phyloP scores from a whole-genome alignment of 2,797 vertebrate species.

The Protosalanx chinensis region DNA sequence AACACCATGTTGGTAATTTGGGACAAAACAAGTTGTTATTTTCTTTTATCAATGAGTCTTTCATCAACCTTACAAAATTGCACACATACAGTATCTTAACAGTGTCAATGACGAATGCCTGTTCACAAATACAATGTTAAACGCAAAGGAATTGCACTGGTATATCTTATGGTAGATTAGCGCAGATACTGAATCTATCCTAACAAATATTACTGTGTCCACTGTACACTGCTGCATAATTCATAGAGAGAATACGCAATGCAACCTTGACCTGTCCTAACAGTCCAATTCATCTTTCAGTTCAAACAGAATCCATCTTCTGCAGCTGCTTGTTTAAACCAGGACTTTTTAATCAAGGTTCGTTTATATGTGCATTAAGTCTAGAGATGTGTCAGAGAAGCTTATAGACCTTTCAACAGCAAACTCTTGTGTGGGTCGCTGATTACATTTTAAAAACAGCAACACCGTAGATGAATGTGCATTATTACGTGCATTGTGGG shows the following conservation, averaged over 20 bases:
- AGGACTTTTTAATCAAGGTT: background rate
- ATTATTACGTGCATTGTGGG: conserved; percentile 8
- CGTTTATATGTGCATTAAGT: conserved; percentile 12
- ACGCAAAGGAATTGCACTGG: conserved; percentile 11
- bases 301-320: conserved; percentile 16
- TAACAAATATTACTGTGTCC: conserved; percentile 12
- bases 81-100: background rate
- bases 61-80: background rate
- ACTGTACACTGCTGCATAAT: conserved; percentile 47
- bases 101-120: background rate
- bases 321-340: background rate
- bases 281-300: conserved; percentile 31
- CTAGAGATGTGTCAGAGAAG: conserved; percentile 27
- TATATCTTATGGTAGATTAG: conserved; percentile 22
- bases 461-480: conserved; percentile 11
- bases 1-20: conserved; percentile 2
- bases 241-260: conserved; percentile 45
- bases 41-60: conserved; percentile 40
- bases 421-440: conserved; percentile 37
- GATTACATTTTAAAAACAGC: conserved; percentile 35
- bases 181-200: conserved; percentile 6
- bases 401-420: conserved; percentile 20
- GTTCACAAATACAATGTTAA: background rate
- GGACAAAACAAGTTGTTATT: conserved; percentile 46
- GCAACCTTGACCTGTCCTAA: conserved; percentile 52